A percentile compares a stretch with the other conserved stretches of the same genome.
phyloP scores from a whole-genome alignment of 2,888 invertebrate species.

The Teleiodes luculella region DNA sequence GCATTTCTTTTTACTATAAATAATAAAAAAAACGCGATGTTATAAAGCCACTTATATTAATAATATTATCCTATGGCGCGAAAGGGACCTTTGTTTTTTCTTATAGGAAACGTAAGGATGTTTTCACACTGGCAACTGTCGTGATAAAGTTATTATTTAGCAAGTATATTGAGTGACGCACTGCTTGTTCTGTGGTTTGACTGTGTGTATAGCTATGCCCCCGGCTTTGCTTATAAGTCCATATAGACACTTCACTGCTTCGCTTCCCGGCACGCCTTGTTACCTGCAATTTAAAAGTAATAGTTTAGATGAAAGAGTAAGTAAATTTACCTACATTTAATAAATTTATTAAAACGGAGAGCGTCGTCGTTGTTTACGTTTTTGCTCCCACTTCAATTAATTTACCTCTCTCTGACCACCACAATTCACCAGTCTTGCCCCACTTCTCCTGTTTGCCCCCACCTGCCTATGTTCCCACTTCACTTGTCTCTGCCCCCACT shows the following conservation, averaged over 20 bases:
- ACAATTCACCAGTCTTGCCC: no score
- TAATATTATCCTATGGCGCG: no score
- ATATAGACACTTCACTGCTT: slow-evolving; percentile 70
- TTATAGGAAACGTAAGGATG: neutral
- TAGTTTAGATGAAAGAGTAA: neutral
- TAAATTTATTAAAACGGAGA: no score
- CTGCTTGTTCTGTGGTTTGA: slow-evolving; percentile 22
- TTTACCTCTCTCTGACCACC: no score
- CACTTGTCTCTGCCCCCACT: neutral
- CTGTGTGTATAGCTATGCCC: slow-evolving; percentile 35
- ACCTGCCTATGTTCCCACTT: neutral
- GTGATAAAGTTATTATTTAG: slow-evolving; percentile 3
- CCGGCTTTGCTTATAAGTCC: slow-evolving; percentile 69
- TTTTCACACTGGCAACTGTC: slow-evolving; percentile 27
- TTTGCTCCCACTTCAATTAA: no score
- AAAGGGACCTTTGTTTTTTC: neutral
- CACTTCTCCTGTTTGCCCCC: no score
- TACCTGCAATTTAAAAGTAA: slow-evolving; percentile 42
- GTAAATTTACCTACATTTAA: neutral
- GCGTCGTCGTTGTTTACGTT: no score
- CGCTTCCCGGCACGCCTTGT: slow-evolving; percentile 43
- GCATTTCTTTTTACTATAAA: no score
- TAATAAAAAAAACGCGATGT: no score
- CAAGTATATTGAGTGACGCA: slow-evolving; percentile 19
- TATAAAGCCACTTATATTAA: no score